A percentile compares a stretch with the other conserved stretches of the same genome.
These are phyloP conservation scores for Aptenodytes patagonicus DNA, from an alignment of 2,113 vertebrate genomes.

Conservation along the genomic window DNA sequence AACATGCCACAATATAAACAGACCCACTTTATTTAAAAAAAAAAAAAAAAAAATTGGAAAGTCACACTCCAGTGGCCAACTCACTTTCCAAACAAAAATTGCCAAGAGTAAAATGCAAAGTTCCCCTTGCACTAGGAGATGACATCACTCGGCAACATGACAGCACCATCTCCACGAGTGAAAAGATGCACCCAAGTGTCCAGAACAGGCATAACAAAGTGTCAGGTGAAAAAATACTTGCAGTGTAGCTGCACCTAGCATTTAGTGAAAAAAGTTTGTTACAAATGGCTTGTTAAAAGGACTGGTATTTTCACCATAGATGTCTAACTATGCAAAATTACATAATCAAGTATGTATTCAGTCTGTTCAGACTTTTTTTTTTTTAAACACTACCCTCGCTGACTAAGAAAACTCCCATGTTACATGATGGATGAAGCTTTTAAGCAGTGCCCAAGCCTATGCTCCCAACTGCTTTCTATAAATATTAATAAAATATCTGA, in stretches of 20 bases:
- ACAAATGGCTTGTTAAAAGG: background rate
- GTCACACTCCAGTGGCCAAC: background rate
- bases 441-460: background rate
- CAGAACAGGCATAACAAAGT: background rate
- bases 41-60: background rate
- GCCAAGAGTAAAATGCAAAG: background rate
- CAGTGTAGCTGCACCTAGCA: background rate
- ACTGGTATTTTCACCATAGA: background rate
- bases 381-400: background rate
- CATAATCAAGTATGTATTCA: background rate
- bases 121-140: background rate
- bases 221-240: background rate
- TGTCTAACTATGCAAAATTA: background rate
- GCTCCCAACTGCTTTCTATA: background rate
- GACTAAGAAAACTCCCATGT: background rate
- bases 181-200: background rate
- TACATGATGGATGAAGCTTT: background rate
- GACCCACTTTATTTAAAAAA: background rate
- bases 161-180: background rate
- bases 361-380: background rate
- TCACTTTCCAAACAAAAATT: background rate
- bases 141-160: background rate
- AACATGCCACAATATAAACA: background rate
- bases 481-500: background rate
- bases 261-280: background rate